Evolutionary conservation across 2,797 vertebrate genomes (phyloP).

Genomic region (Lutra lutra): DNA sequence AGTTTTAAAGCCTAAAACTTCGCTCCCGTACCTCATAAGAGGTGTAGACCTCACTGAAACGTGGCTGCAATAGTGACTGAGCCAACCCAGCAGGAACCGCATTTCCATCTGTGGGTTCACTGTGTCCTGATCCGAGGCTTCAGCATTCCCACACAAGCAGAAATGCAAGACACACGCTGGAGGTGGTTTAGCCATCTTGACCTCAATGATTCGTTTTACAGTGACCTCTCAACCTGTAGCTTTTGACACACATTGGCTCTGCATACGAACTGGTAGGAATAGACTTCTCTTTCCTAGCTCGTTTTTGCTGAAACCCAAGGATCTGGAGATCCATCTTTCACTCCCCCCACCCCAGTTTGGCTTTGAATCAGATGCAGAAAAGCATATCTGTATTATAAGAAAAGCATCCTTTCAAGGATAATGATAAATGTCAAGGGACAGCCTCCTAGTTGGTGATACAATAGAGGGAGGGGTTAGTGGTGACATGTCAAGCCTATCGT

Average conservation of each 20-base stretch:
- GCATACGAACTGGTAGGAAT: too few relatives aligned
- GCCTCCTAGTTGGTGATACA: background rate
- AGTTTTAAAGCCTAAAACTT: background rate
- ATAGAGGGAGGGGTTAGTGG: background rate
- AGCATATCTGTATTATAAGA: background rate
- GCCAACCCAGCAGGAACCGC: background rate
- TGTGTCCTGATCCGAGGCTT: background rate
- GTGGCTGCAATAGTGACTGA: background rate
- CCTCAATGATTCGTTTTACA: background rate
- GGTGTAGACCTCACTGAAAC: background rate
- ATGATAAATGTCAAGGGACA: too few relatives aligned
- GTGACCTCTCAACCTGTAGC: background rate
- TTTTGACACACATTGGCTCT: background rate
- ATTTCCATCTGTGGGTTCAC: too few relatives aligned
- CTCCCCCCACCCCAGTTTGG: background rate
- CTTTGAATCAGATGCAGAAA: background rate
- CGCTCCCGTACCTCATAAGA: background rate
- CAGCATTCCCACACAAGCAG: background rate
- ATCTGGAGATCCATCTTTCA: background rate
- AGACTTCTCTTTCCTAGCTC: background rate
- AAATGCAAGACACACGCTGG: background rate
- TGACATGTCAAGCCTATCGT: too few relatives aligned
- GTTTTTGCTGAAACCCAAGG: background rate
- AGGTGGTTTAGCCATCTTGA: too few relatives aligned
- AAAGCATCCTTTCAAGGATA: too few relatives aligned